These are phyloP conservation scores for Physella acuta DNA, from an alignment of 1,140 invertebrate genomes.

Conservation along the genomic window DNA sequence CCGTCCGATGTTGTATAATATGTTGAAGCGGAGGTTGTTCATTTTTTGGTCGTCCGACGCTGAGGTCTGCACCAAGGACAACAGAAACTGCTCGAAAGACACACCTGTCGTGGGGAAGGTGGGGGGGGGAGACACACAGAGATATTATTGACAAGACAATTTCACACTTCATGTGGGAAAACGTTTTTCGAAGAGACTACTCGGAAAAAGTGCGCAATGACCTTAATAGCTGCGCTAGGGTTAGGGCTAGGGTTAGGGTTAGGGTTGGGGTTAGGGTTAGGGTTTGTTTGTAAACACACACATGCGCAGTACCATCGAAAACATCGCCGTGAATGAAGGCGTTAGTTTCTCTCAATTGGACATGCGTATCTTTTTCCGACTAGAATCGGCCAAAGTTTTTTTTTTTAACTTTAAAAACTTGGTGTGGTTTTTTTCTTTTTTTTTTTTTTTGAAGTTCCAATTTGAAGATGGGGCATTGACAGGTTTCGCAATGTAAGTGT, in stretches of 20 bases:
- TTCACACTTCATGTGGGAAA: neutral
- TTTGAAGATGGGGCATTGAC: no score
- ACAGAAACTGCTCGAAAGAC: conserved; percentile 45
- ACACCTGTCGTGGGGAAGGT: conserved; percentile 30
- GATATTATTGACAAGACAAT: neutral
- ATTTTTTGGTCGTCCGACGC: conserved; percentile 27
- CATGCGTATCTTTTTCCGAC: no score
- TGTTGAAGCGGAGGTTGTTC: conserved; percentile 27
- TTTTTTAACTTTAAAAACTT: no score
- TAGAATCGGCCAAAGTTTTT: no score
- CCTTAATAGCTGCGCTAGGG: neutral
- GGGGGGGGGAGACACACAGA: neutral
- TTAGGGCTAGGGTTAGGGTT: neutral
- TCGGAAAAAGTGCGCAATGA: neutral
- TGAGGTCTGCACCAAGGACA: conserved; percentile 37
- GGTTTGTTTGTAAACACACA: no score
- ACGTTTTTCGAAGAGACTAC: neutral
- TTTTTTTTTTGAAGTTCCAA: no score
- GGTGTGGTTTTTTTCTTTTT: no score
- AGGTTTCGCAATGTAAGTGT: no score
- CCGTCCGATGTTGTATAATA: conserved; percentile 38
- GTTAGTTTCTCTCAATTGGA: no score
- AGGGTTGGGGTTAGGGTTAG: neutral
- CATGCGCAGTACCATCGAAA: no score
- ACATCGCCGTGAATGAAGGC: no score